phyloP scores from a whole-genome alignment of 2,888 invertebrate genomes.

The Epistrophe grossulariae region DNA sequence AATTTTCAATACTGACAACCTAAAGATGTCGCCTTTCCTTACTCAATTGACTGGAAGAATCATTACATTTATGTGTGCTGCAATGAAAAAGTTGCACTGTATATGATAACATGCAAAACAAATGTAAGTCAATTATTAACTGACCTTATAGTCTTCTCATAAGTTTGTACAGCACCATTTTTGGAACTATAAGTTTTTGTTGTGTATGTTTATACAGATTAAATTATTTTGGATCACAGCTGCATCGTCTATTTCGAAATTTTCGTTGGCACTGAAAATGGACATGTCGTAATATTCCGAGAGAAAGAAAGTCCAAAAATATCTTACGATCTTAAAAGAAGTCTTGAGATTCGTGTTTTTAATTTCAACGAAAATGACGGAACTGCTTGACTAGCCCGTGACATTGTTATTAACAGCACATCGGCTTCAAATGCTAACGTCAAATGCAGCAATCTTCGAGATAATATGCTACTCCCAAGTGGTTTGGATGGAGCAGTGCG shows the following conservation, averaged over 20 bases:
- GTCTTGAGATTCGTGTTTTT: no score
- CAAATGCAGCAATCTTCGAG: slow-evolving; percentile 82
- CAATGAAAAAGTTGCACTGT: slow-evolving; percentile 79
- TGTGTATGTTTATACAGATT: no score
- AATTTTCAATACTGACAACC: slow-evolving; percentile 80
- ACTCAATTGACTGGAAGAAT: slow-evolving; percentile 81
- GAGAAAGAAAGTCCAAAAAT: no score
- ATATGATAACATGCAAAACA: slow-evolving; percentile 77
- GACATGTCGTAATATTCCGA: no score
- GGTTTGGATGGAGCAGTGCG: slow-evolving; percentile 82
- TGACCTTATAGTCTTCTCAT: slow-evolving; percentile 65
- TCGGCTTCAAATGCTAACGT: no score
- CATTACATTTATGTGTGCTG: slow-evolving; percentile 80
- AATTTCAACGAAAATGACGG: no score
- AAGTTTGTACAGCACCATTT: slow-evolving; percentile 80
- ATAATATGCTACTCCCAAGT: slow-evolving; percentile 80
- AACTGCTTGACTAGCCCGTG: no score
- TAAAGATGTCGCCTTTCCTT: slow-evolving; percentile 77
- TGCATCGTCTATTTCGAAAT: no score
- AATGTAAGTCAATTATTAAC: slow-evolving; percentile 77
- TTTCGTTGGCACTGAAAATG: no score
- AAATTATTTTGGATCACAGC: no score
- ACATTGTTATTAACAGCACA: no score
- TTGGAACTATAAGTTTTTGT: slow-evolving; percentile 79
- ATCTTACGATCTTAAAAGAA: no score